Conservation (phyloP, 2,888 invertebrate species). For the Pammene aurita region DNA sequence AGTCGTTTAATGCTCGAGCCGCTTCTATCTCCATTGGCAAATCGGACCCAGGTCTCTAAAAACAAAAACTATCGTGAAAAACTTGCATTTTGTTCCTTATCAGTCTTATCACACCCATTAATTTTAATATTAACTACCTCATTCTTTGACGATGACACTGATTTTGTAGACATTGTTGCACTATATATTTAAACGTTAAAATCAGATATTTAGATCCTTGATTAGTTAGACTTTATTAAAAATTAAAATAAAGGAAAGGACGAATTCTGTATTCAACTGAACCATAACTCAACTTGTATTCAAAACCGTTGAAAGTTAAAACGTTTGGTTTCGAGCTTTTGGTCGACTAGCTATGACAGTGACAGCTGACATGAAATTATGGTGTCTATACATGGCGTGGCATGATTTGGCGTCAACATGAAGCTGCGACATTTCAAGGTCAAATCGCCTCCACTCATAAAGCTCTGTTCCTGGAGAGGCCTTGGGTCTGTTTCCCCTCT, state of each 20-base stretch:
- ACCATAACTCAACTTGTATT: no score
- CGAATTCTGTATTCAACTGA: conserved; percentile 3
- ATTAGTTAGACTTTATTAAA: not conserved
- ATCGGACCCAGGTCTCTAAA: conserved; percentile 44
- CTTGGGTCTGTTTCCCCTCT: no score
- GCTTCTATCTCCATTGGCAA: conserved; percentile 61
- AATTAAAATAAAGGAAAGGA: conserved; percentile 9
- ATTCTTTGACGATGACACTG: conserved; percentile 57
- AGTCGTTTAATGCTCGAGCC: conserved; percentile 60
- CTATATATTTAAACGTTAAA: not conserved
- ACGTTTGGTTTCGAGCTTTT: not conserved
- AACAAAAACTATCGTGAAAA: conserved; percentile 24
- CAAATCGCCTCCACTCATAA: no score
- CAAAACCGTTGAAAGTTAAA: not conserved
- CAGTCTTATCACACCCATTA: not conserved
- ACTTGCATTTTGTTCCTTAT: not conserved
- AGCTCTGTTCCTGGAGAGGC: no score
- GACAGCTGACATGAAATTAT: not conserved
- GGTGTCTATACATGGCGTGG: no score
- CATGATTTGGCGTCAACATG: no score
- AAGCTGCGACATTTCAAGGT: no score
- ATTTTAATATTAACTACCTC: conserved; percentile 50
- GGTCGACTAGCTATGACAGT: not conserved
- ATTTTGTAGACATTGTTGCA: conserved; percentile 53
- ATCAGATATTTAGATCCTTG: not conserved